Percentiles rank a stretch among this genome's conserved stretches.
These are phyloP conservation scores for Pempheris klunzingeri DNA, from an alignment of 2,797 vertebrate species.

Conservation along the genomic window DNA sequence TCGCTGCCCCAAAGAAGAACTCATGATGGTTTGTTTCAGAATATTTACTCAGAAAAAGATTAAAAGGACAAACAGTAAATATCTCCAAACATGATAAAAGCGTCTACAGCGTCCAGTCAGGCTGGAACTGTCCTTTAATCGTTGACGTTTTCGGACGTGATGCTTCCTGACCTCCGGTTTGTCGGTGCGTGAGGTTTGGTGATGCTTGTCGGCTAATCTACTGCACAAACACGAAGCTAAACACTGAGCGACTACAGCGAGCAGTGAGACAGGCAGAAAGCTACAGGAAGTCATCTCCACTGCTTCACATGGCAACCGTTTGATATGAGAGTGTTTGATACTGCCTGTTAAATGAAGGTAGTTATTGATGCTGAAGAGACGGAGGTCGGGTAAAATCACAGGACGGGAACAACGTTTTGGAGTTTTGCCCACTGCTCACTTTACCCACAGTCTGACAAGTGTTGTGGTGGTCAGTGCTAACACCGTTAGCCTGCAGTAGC, in stretches of 20 bases:
- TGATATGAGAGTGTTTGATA: background rate
- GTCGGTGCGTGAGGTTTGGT: background rate
- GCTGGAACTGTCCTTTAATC: background rate
- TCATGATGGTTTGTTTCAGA: constrained; percentile 8
- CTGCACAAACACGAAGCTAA: constrained; percentile 44
- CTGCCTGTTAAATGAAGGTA: constrained; percentile 21
- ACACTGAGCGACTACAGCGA: constrained; percentile 22
- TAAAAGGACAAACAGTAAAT: constrained; percentile 34
- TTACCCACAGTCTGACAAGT: background rate
- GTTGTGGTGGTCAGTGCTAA: constrained; percentile 2
- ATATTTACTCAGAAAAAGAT: constrained; percentile 48
- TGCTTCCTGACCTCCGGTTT: background rate
- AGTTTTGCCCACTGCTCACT: constrained; percentile 4
- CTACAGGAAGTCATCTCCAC: constrained; percentile 7
- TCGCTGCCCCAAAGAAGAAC: constrained; percentile 21
- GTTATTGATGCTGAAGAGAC: constrained; percentile 9
- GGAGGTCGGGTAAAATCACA: background rate
- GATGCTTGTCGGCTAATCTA: constrained; percentile 49
- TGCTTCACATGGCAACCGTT: background rate
- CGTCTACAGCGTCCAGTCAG: background rate
- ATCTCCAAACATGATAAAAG: constrained; percentile 26
- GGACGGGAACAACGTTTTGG: constrained; percentile 18
- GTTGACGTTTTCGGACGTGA: background rate
- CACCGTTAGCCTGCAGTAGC: background rate
- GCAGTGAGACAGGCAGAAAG: constrained; percentile 15